Evolutionary conservation across 2,113 vertebrate species (phyloP).

Genomic region (Carassius carassius): DNA sequence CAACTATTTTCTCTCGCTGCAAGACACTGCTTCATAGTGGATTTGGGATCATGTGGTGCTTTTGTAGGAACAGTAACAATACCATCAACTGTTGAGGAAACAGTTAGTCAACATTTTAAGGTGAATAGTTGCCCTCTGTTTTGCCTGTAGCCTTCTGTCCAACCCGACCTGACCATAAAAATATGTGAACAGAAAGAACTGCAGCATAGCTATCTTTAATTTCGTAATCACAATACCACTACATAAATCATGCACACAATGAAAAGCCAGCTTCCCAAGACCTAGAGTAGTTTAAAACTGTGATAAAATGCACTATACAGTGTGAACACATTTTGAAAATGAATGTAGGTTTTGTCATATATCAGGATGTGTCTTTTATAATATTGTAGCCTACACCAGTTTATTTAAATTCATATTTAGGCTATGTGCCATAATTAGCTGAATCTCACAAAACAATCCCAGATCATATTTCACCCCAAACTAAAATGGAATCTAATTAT

Average conservation of each 20-base stretch:
- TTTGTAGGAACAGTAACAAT: conserved; percentile 51
- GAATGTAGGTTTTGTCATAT: conserved; percentile 37
- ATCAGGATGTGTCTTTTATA: conserved; percentile 40
- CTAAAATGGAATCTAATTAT: too few species aligned
- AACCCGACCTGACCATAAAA: conserved; percentile 59
- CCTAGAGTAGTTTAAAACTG: conserved; percentile 73
- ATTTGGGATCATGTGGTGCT: conserved; percentile 18
- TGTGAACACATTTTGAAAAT: conserved; percentile 53
- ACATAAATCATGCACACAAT: conserved; percentile 79
- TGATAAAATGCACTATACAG: conserved; percentile 71
- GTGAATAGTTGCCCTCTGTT: conserved; percentile 9
- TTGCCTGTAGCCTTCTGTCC: conserved; percentile 5
- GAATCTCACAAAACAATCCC: neutral
- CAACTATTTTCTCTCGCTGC: conserved; percentile 60
- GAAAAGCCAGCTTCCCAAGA: conserved; percentile 77
- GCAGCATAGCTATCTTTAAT: conserved; percentile 61
- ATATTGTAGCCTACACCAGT: neutral
- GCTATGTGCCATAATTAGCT: neutral
- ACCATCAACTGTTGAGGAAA: conserved; percentile 47
- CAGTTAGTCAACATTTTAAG: neutral
- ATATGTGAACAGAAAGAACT: conserved; percentile 58
- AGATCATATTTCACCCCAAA: conserved; percentile 1
- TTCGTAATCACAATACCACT: conserved; percentile 75
- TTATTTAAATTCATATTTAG: neutral
- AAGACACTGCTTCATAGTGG: conserved; percentile 37